Evolutionary conservation across 2,888 invertebrate genomes (phyloP), one percentile per base, ranked within the genome.

Genomic region (Pycnomerus fuliginosus): DNA sequence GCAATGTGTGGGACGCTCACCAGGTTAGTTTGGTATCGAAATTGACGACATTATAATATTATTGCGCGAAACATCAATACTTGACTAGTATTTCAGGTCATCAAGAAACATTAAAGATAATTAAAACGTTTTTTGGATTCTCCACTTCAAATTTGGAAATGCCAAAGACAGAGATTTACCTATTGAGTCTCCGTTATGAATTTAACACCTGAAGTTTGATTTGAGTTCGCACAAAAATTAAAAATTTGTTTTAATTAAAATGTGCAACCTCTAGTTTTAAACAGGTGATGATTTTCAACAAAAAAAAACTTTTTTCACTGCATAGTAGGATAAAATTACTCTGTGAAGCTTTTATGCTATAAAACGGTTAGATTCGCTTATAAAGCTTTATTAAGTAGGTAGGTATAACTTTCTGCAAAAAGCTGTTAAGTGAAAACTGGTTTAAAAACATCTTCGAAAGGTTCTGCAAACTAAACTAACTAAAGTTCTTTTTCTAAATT

Each of bases 1-100:
- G 38, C n/a, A 8, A n/a, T 3, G 38, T 20, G 44, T 44, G 17
- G 44, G 44, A 32, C 31, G 44, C 37, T 38, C 37, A 38, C 44
- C n/a, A n/a, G n/a, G n/a, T 44, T 44, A 30, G 31, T 43, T 43
- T 36, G 43, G 43, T 36, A 43, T 43, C 43, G 43, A 43, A 43
- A 36, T 43, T 43, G 36, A 43, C 32, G 31, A 31, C 32, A 17
- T 39, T 25, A 38, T 30, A 5, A 20, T 7, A 7, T 20, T 7
- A 7, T 20, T 20, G 8, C 5, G 5, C 5, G 5, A 20, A 20
- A 20, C 5, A 20, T 5, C 8, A 8, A 8, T 8, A 5, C 20
- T 20, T 20, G 8, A 7, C 8, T 8, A 5, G 8, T 8, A 5
- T 20, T 20, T 20, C 20, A 5, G 8, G 5, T 20, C 5, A 20